Percentiles rank a stretch among this genome's conserved stretches.
These are phyloP conservation scores for Diplazon laetatorius DNA, from an alignment of 2,888 invertebrate genomes.

Conservation along the genomic window DNA sequence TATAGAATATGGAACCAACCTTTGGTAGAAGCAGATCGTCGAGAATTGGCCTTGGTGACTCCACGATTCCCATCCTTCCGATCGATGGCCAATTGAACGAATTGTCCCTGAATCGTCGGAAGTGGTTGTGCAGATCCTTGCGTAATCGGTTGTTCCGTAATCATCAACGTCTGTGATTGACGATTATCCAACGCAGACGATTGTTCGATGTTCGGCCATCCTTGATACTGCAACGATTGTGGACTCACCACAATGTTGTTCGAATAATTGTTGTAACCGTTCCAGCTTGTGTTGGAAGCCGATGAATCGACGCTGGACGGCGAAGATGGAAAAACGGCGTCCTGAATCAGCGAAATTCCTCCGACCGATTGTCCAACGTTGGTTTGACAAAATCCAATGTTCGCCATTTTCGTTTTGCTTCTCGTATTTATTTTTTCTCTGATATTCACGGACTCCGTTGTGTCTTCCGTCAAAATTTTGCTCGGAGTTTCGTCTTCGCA, in stretches of 20 bases:
- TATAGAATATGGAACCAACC: conserved; percentile 38
- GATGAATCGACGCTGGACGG: conserved; percentile 66
- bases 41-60: conserved; percentile 44
- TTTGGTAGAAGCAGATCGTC: conserved; percentile 31
- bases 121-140: neutral
- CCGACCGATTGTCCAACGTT: conserved; percentile 46
- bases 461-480: conserved; percentile 20
- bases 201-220: conserved; percentile 31
- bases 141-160: too few species aligned
- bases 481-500: conserved; percentile 18
- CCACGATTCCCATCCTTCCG: conserved; percentile 15
- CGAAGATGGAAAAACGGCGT: conserved; percentile 63
- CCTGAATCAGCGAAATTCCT: conserved; percentile 48
- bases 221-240: conserved; percentile 32
- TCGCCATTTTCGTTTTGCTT: conserved; percentile 2
- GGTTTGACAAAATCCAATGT: conserved; percentile 49
- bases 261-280: conserved; percentile 44
- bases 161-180: too few species aligned
- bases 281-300: conserved; percentile 61
- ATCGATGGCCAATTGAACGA: neutral
- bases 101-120: neutral
- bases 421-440: neutral
- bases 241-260: conserved; percentile 22
- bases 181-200: too few species aligned
- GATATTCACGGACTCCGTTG: conserved; percentile 3